These are phyloP conservation scores for Beris chalybata DNA, from an alignment of 2,888 invertebrate species.

Conservation along the genomic window DNA sequence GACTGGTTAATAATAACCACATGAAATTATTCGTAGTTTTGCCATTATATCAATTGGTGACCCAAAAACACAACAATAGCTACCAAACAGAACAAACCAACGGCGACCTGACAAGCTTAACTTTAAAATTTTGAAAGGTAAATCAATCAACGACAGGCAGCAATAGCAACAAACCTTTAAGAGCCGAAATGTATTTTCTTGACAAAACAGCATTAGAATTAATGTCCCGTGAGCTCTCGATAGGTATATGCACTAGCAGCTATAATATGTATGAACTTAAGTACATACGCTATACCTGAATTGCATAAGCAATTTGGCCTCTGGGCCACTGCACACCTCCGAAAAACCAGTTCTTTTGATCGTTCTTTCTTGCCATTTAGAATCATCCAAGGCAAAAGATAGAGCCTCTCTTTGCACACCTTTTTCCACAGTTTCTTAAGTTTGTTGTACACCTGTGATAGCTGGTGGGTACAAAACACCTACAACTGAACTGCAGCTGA, in stretches of 20 bases:
- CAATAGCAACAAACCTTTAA: constrained; percentile 1
- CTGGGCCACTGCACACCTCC: constrained; percentile 13
- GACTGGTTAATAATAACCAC: not conserved
- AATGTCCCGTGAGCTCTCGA: not conserved
- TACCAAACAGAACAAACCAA: constrained; percentile 1
- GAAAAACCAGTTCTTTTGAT: constrained; percentile 16
- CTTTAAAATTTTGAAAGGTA: constrained; percentile 18
- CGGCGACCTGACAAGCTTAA: constrained; percentile 5
- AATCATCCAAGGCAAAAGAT: constrained; percentile 2
- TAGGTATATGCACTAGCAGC: too few species aligned
- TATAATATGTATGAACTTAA: not conserved
- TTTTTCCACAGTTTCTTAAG: constrained; percentile 9
- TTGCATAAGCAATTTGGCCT: constrained; percentile 26
- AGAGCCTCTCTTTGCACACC: constrained; percentile 6
- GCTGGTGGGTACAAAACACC: constrained; percentile 34
- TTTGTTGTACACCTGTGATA: constrained; percentile 35
- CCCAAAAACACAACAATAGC: constrained; percentile 14
- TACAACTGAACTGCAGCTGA: constrained; percentile 18
- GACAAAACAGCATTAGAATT: constrained; percentile 20
- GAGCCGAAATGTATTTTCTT: constrained; percentile 9
- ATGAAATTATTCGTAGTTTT: constrained; percentile 2
- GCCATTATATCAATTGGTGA: not conserved
- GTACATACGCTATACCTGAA: constrained; percentile 6
- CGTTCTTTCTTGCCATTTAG: constrained; percentile 11
- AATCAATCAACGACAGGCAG: constrained; percentile 10